Evolutionary conservation across 2,888 invertebrate species (phyloP), one percentile per base, ranked within the genome.

Genomic region (Xestia ashworthii): DNA sequence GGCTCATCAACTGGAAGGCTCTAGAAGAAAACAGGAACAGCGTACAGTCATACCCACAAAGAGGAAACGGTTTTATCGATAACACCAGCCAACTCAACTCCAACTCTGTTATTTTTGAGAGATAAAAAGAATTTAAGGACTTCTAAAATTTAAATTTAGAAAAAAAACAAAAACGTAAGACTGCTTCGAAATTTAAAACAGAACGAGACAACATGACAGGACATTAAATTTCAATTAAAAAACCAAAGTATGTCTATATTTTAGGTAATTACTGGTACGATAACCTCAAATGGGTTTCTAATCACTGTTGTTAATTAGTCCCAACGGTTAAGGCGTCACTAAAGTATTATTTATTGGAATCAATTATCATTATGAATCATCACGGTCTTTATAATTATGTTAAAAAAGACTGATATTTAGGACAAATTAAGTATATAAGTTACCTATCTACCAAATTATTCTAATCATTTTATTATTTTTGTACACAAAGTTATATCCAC

Each of bases 1-100:
- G 98, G 98, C 96, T 97, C 68, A 85, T 98, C 55, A 98, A 98
- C 92, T 97, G 97, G 91, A 94, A 97, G 78, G 97, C 97, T 0
- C 96, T 98, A 22, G 98, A 98, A 89, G 95, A 94, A 0, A 95
- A 97, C 55, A 95, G 97, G 73, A 91, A 89, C 1, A 88, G 88
- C n/a, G 93, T 93, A 0, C 91, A 93, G 32, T 92, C 92, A 0
- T 95, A 90, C 72, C 85, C 89, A 0, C 91, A 88, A 5, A 92
- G 85, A 58, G 90, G 89, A 0, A 95, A 93, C 66, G 55, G 86
- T 5, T 95, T 95, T 68, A 70, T 90, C 0, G 90, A 91, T 60
- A 73, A 70, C 9, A 73, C 0, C 11, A 79, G 46, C 14, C 44
- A 44, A 44, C 44, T 11, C 44, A 71, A n/a, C 32, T 16, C 66